Percentiles rank a stretch among this genome's conserved stretches.
Evolutionary conservation across 2,113 vertebrate genomes (phyloP).

Genomic region (Crotophaga sulcirostris): DNA sequence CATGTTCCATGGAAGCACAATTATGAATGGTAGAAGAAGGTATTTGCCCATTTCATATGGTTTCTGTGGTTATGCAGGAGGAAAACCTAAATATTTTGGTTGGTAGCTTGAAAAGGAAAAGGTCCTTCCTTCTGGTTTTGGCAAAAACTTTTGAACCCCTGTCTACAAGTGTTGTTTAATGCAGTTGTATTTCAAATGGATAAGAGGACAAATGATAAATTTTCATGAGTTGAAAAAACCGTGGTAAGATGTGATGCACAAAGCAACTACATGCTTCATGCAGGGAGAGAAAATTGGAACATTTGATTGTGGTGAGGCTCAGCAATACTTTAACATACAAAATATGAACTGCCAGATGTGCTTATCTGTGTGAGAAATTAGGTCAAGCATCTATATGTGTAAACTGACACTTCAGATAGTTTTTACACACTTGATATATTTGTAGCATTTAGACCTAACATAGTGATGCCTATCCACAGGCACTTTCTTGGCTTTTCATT

Average conservation of each 20-base stretch:
- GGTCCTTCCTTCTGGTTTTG: not conserved
- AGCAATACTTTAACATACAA: not conserved
- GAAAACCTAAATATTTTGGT: not conserved
- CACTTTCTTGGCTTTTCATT: not conserved
- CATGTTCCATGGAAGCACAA: accelerated
- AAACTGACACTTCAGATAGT: not conserved
- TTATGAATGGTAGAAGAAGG: not conserved
- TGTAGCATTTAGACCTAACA: not conserved
- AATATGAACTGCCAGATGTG: conserved; percentile 21
- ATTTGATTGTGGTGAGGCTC: not conserved
- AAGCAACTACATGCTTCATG: not conserved
- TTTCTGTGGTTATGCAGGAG: not conserved
- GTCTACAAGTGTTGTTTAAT: not conserved
- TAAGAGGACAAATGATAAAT: not conserved
- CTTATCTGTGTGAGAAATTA: conserved; percentile 7
- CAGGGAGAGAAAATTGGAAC: not conserved
- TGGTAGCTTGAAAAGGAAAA: not conserved
- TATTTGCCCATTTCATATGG: not conserved
- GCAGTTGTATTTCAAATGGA: not conserved
- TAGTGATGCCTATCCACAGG: not conserved
- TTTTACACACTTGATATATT: not conserved
- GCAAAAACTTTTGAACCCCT: not conserved
- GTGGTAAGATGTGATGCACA: not conserved
- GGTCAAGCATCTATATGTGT: not conserved
- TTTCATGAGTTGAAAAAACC: not conserved